A percentile compares a stretch with the other conserved stretches of the same genome.
Conservation (phyloP, 2,113 vertebrate species). For the Pontoporia blainvillei region DNA sequence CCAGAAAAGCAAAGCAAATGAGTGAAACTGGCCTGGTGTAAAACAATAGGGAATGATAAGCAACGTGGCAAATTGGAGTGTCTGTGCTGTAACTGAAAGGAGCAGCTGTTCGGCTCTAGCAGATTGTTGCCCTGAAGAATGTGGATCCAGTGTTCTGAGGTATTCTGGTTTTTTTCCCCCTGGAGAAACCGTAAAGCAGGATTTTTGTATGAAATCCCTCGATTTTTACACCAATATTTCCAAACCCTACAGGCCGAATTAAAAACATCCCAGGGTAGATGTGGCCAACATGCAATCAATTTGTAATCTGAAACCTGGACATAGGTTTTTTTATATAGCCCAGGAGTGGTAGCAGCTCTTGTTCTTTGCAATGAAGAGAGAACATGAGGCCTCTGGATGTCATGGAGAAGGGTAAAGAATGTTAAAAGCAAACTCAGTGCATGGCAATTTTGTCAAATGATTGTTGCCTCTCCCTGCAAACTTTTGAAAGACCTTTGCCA, state of each 20-base stretch:
- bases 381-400: neutral
- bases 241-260: neutral
- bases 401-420: neutral
- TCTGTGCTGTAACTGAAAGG: neutral
- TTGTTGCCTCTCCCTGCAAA: neutral
- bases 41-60: neutral
- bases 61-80: neutral
- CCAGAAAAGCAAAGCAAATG: neutral
- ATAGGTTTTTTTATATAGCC: neutral
- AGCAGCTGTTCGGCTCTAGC: neutral
- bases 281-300: neutral
- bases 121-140: neutral
- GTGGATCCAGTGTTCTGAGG: neutral
- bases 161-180: neutral
- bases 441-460: conserved; percentile 9
- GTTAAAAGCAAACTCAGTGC: conserved; percentile 31
- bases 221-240: neutral
- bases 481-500: neutral
- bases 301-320: neutral
- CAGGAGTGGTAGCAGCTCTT: neutral
- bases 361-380: conserved; percentile 2
- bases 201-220: neutral
- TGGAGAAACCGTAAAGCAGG: neutral
- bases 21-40: neutral
- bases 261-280: neutral